A percentile compares a stretch with the other conserved stretches of the same genome.
These are phyloP conservation scores for Thecophora atra DNA, from an alignment of 2,888 invertebrate species.

Conservation along the genomic window DNA sequence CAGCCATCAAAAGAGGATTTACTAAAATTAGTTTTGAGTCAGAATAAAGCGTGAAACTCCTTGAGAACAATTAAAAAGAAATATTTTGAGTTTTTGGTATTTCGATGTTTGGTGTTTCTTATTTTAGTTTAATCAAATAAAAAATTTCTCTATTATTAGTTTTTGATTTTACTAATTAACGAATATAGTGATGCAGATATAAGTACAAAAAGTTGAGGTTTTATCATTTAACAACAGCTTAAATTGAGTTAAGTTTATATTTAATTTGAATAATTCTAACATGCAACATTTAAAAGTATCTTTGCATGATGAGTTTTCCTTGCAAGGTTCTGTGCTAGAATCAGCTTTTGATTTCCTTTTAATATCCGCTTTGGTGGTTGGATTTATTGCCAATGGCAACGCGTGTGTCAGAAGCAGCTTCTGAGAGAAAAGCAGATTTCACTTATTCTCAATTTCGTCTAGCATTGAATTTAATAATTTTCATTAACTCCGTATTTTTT, in stretches of 20 bases:
- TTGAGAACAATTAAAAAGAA: too few relatives aligned
- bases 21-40: too few relatives aligned
- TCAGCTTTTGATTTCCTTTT: background rate
- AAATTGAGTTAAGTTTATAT: background rate
- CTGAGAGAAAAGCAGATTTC: background rate
- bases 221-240: background rate
- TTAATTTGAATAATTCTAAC: background rate
- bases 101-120: too few relatives aligned
- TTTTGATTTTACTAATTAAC: background rate
- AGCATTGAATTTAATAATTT: slow-evolving; percentile 2
- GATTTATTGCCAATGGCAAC: slow-evolving; percentile 42
- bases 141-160: background rate
- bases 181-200: background rate
- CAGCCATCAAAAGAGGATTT: too few relatives aligned
- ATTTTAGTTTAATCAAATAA: too few relatives aligned
- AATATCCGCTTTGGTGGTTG: background rate
- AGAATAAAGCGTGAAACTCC: too few relatives aligned
- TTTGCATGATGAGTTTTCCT: background rate
- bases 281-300: background rate
- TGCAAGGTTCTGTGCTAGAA: background rate
- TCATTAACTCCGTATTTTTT: background rate
- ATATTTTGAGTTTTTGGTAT: too few relatives aligned
- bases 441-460: background rate
- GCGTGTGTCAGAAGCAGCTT: background rate
- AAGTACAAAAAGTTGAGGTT: background rate